phyloP scores from a whole-genome alignment of 2,113 vertebrate species.

The Martes martes region DNA sequence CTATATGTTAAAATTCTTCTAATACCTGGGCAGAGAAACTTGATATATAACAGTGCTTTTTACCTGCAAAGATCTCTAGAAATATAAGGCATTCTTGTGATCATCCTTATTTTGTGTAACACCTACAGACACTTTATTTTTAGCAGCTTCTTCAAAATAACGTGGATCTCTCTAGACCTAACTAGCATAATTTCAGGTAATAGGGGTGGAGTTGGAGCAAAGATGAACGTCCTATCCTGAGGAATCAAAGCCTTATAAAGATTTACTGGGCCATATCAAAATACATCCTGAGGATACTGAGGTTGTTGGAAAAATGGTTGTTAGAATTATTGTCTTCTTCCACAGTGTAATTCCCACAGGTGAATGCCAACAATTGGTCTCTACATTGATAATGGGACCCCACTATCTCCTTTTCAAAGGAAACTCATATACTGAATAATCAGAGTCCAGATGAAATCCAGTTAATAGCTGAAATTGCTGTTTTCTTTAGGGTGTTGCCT shows the following conservation, averaged over 20 bases:
- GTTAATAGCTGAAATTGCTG: constrained; percentile 72
- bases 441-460: constrained; percentile 53
- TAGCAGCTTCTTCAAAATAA: background rate
- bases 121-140: too few relatives aligned
- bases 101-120: background rate
- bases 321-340: background rate
- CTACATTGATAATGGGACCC: background rate
- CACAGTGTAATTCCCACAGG: background rate
- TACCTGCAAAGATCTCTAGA: background rate
- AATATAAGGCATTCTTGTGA: background rate
- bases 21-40: background rate
- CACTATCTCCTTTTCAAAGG: constrained; percentile 45
- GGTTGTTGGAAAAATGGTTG: background rate
- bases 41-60: background rate
- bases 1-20: background rate
- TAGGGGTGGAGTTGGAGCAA: background rate
- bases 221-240: background rate
- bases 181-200: constrained; percentile 42
- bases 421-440: constrained; percentile 56
- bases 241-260: background rate
- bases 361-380: background rate
- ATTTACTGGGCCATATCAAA: background rate
- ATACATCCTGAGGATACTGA: background rate
- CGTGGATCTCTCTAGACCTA: constrained; percentile 16
- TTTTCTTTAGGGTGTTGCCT: constrained; percentile 64